A percentile compares a stretch with the other conserved stretches of the same genome.
These are phyloP conservation scores for Globicephala melas DNA, from an alignment of 2,113 vertebrate genomes.

Conservation along the genomic window DNA sequence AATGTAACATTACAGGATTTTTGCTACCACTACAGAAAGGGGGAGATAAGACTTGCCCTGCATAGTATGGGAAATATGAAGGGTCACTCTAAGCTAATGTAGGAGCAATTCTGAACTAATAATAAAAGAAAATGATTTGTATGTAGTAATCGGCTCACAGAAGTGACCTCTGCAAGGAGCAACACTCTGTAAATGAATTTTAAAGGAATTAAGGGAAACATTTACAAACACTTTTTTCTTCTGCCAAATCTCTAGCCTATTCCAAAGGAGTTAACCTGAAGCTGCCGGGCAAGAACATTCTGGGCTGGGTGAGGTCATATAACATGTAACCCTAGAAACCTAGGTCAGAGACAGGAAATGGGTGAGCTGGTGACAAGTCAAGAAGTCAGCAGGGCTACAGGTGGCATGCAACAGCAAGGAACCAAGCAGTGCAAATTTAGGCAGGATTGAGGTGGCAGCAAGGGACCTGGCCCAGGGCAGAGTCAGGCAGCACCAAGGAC, in stretches of 20 bases:
- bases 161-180: slow-evolving; percentile 15
- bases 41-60: background rate
- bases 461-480: background rate
- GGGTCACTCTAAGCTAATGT: slow-evolving; percentile 34
- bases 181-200: slow-evolving; percentile 12
- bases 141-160: slow-evolving; percentile 21
- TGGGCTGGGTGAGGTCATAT: background rate
- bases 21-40: background rate
- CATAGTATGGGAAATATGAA: background rate
- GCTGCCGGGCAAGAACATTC: background rate
- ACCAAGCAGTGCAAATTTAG: background rate
- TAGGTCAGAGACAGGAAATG: background rate
- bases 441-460: rapidly evolving
- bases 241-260: background rate
- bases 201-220: slow-evolving; percentile 25
- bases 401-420: background rate
- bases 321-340: background rate
- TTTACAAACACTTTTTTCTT: background rate
- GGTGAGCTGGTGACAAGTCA: background rate
- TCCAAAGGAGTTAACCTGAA: background rate
- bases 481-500: background rate
- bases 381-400: background rate
- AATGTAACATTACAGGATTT: background rate
- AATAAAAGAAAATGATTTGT: slow-evolving; percentile 41
- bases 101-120: slow-evolving; percentile 47